A percentile compares a stretch with the other conserved stretches of the same genome.
Evolutionary conservation across 2,888 invertebrate species (phyloP).

Genomic region (Rutpela maculata): DNA sequence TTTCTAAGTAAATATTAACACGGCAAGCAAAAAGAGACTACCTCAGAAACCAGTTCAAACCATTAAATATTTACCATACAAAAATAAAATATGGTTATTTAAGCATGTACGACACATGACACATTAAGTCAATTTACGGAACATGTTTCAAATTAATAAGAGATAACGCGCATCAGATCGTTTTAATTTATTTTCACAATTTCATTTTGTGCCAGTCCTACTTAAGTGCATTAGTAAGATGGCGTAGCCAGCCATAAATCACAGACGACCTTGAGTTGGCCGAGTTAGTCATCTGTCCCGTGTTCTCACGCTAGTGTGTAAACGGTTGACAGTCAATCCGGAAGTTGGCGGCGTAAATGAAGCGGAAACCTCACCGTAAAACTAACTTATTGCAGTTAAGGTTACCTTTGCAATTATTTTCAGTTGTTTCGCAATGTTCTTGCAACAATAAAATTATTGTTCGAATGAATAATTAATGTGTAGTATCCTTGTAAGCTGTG

Average conservation of each 20-base stretch:
- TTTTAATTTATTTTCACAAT: constrained; percentile 45
- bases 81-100: constrained; percentile 43
- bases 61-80: constrained; percentile 35
- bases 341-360: constrained; percentile 52
- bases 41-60: constrained; percentile 32
- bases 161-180: constrained; percentile 50
- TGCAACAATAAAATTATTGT: constrained; percentile 35
- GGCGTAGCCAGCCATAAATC: constrained; percentile 59
- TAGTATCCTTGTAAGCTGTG: constrained; percentile 17
- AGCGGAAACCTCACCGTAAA: constrained; percentile 52
- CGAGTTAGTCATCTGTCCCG: constrained; percentile 62
- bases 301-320: constrained; percentile 56
- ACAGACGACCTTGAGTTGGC: constrained; percentile 63
- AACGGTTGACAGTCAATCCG: constrained; percentile 55
- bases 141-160: constrained; percentile 60
- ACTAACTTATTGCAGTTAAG: constrained; percentile 46
- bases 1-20: constrained; percentile 27
- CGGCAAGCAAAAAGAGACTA: constrained; percentile 30
- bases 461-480: constrained; percentile 29
- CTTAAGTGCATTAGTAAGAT: constrained; percentile 54
- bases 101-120: constrained; percentile 51
- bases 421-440: constrained; percentile 30
- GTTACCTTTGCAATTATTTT: constrained; percentile 40
- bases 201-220: constrained; percentile 37
- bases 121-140: constrained; percentile 61